A percentile compares a stretch with the other conserved stretches of the same genome.
Evolutionary conservation across 2,888 invertebrate genomes (phyloP).

Genomic region (Athetis lepigone): DNA sequence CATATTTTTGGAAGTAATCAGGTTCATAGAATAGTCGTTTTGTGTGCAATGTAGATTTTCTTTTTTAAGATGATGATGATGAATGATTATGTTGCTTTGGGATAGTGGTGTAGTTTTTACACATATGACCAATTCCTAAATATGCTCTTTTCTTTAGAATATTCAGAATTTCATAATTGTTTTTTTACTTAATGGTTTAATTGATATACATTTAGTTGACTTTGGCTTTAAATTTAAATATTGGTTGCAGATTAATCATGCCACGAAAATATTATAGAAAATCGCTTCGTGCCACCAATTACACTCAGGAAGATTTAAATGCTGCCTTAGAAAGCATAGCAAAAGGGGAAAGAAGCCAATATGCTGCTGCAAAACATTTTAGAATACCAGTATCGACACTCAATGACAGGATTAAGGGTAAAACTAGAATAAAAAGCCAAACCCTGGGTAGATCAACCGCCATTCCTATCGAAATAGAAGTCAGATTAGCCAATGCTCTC

Average conservation of each 20-base stretch:
- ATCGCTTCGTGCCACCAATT: slow-evolving; percentile 10
- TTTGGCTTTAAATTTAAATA: slow-evolving; percentile 1
- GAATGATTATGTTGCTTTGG: too few species aligned
- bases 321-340: slow-evolving; percentile 9
- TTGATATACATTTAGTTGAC: background rate
- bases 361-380: slow-evolving; percentile 2
- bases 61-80: too few species aligned
- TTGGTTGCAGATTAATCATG: slow-evolving; percentile 5
- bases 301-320: slow-evolving; percentile 12
- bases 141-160: too few species aligned
- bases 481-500: background rate
- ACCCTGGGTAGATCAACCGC: too few species aligned
- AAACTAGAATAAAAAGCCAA: too few species aligned
- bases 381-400: slow-evolving; percentile 11
- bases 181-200: background rate
- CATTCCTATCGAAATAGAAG: too few species aligned
- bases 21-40: too few species aligned
- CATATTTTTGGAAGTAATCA: too few species aligned
- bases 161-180: too few species aligned
- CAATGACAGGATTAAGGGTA: slow-evolving; percentile 2
- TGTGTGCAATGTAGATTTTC: too few species aligned
- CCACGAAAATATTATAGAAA: slow-evolving; percentile 3
- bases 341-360: slow-evolving; percentile 12
- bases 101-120: too few species aligned
- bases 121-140: too few species aligned